These are phyloP conservation scores for Myopa testacea DNA, from an alignment of 2,888 invertebrate species.

Conservation along the genomic window DNA sequence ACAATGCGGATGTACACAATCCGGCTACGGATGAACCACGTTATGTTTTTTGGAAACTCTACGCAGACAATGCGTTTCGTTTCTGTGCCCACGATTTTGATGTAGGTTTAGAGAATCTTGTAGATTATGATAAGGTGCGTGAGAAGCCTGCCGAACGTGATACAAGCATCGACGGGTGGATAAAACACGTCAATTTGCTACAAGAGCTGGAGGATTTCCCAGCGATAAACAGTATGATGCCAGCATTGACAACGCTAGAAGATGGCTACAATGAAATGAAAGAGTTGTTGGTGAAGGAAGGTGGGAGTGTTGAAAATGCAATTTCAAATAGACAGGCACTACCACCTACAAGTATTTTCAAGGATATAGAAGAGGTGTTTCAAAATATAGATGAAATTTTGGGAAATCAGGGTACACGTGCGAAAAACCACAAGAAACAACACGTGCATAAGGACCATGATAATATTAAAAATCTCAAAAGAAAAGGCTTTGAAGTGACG, in stretches of 20 bases:
- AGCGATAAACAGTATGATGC: conserved; percentile 44
- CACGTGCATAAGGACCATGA: neutral
- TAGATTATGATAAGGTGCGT: conserved; percentile 54
- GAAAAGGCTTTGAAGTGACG: conserved; percentile 36
- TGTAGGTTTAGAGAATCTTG: conserved; percentile 56
- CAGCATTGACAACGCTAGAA: conserved; percentile 54
- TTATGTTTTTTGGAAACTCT: conserved; percentile 55
- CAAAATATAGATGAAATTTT: conserved; percentile 42
- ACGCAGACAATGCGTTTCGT: conserved; percentile 55
- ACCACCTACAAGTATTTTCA: conserved; percentile 54
- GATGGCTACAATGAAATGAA: conserved; percentile 60
- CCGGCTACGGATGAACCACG: conserved; percentile 48
- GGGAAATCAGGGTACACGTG: conserved; percentile 31
- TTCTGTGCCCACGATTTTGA: conserved; percentile 56
- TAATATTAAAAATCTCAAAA: conserved; percentile 30
- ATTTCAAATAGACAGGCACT: conserved; percentile 44
- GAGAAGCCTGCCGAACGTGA: conserved; percentile 34
- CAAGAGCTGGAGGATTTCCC: conserved; percentile 52
- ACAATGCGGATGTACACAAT: neutral
- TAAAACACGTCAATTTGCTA: conserved; percentile 9
- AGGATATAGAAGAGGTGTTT: conserved; percentile 48
- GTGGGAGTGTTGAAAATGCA: conserved; percentile 3
- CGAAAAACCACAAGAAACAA: neutral
- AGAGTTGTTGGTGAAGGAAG: conserved; percentile 43
- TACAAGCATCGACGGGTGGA: neutral